Percentiles rank a stretch among this genome's conserved stretches.
Conservation (phyloP, 1,140 invertebrate genomes). For the Bilobella aurantiaca region DNA sequence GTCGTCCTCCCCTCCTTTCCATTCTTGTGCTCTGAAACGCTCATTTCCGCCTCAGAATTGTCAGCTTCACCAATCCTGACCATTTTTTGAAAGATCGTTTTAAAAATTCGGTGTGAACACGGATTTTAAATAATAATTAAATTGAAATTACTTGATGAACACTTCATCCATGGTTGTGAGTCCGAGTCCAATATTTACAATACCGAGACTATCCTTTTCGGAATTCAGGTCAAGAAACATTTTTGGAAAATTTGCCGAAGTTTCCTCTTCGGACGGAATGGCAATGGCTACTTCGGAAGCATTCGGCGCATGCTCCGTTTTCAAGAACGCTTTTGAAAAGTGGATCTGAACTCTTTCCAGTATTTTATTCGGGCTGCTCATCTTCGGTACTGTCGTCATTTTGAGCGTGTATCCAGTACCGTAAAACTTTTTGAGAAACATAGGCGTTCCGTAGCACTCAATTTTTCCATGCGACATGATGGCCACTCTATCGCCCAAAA, state of each 20-base stretch:
- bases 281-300: constrained; percentile 23
- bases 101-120: too few species aligned
- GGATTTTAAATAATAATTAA: too few species aligned
- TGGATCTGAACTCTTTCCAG: constrained; percentile 22
- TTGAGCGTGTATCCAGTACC: constrained; percentile 37
- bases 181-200: constrained; percentile 28
- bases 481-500: constrained; percentile 49
- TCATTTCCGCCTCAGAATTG: background rate
- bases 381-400: constrained; percentile 13
- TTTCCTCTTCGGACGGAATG: constrained; percentile 16
- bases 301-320: constrained; percentile 3
- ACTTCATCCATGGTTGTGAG: constrained; percentile 36
- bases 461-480: constrained; percentile 49
- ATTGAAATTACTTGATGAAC: constrained; percentile 26
- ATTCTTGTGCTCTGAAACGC: background rate
- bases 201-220: constrained; percentile 25
- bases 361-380: constrained; percentile 9
- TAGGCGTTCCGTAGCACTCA: constrained; percentile 45
- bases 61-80: constrained; percentile 14
- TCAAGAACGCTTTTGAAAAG: constrained; percentile 18
- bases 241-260: constrained; percentile 24
- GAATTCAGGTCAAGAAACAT: constrained; percentile 28
- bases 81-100: too few species aligned
- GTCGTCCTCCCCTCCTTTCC: background rate
- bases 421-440: constrained; percentile 48